Evolutionary conservation across 2,113 vertebrate species (phyloP), one percentile per base, ranked within the genome.

Genomic region (Aythya baeri): DNA sequence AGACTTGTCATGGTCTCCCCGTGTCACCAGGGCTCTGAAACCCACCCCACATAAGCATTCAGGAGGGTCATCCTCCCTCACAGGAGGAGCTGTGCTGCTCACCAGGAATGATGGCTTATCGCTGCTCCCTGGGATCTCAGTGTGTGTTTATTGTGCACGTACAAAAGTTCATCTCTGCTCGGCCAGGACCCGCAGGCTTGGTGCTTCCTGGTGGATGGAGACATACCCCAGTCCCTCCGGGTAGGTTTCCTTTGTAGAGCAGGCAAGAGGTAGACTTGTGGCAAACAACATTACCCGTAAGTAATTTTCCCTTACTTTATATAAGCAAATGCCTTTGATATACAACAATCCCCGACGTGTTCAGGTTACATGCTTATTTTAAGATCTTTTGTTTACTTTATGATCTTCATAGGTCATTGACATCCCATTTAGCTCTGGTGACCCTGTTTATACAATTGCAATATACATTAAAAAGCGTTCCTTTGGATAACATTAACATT

Each of bases 401-500:
- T 98, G 97, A 98, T 98, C 98, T 98, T 97, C 97, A 97, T 98
- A 98, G 97, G 98, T 98, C 98, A 97, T 97, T 99, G 98, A 98
- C 98, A 97, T 98, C 98, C 98, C 98, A 98, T 99, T 98, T 98
- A 98, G 98, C 96, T 97, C 97, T 95, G 93, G 96, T 98, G 98
- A 99, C 98, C 98, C 97, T 97, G 98, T 98, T 98, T 98, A 99
- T 98, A 98, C 96, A 97, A 96, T 97, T 41, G 49, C 98, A 98
- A 98, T 97, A 99, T 98, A 98, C 98, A 98, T 98, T 98, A 97
- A 98, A 98, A 98, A 97, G 97, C 94, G 96, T 98, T 98, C 98
- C 97, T 98, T 98, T 96, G 96, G 95, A 97, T 98, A 98, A 98
- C 98, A 98, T 98, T 98, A 98, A 98, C 98, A 99, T 98, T 98